Evolutionary conservation across 2,888 invertebrate genomes (phyloP).

Genomic region (Microplitis deprimator): DNA sequence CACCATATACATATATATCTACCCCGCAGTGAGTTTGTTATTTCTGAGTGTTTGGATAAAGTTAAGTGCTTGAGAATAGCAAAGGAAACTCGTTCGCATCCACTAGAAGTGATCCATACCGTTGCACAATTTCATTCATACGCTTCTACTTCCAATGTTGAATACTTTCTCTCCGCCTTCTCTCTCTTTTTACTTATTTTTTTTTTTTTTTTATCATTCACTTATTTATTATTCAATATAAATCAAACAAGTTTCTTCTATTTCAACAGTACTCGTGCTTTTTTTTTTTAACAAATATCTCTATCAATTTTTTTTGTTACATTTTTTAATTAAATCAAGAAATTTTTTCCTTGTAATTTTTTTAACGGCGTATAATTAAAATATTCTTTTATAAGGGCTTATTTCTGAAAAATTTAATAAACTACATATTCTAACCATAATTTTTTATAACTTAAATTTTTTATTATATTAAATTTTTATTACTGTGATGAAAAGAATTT

Average conservation of each 20-base stretch:
- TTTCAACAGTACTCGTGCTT: not conserved
- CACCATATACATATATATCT: not conserved
- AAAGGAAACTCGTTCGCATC: constrained; percentile 48
- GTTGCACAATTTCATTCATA: constrained; percentile 47
- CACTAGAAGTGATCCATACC: constrained; percentile 49
- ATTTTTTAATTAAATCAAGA: too few species aligned
- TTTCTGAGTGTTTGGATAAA: constrained; percentile 54
- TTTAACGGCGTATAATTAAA: not conserved
- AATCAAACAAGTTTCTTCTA: not conserved
- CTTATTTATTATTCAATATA: not conserved
- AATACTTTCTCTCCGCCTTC: not conserved
- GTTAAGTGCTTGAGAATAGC: constrained; percentile 47
- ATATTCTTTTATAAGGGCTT: not conserved
- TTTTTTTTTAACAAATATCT: not conserved
- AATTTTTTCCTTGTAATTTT: too few species aligned
- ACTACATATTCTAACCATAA: not conserved
- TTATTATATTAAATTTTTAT: not conserved
- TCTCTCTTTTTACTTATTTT: not conserved
- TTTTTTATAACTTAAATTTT: not conserved
- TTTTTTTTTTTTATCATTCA: not conserved
- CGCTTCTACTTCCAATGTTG: constrained; percentile 7
- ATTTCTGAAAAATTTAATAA: not conserved
- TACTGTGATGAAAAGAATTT: not conserved
- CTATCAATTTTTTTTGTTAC: not conserved
- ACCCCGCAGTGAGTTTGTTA: constrained; percentile 48